Conservation (phyloP, 2,888 invertebrate species). For the Griposia aprilina region DNA sequence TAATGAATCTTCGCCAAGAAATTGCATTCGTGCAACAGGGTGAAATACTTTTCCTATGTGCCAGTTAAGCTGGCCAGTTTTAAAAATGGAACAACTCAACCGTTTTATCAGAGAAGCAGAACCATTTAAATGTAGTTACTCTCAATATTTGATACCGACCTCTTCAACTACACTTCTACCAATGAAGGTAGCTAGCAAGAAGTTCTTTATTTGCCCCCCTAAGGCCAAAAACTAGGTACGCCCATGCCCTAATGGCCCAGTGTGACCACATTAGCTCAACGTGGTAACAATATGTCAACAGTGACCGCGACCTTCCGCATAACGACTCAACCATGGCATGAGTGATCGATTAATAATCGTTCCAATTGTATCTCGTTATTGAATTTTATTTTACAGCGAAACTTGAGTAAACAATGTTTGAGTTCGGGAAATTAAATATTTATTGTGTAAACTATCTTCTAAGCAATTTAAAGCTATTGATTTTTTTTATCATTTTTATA, state of each 20-base stretch:
- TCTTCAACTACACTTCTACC: background rate
- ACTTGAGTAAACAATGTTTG: background rate
- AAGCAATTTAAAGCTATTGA: slow-evolving; percentile 3
- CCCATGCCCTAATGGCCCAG: too few species aligned
- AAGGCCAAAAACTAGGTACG: background rate
- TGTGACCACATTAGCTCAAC: slow-evolving; percentile 13
- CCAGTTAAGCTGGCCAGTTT: background rate
- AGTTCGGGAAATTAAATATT: background rate
- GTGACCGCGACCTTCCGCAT: slow-evolving; percentile 1
- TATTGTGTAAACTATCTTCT: background rate
- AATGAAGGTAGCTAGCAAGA: background rate
- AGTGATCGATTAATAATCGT: slow-evolving; percentile 15
- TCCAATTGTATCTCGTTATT: slow-evolving; percentile 12
- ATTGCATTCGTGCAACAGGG: background rate
- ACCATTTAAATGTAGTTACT: background rate
- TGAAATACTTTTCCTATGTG: background rate
- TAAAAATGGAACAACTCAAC: background rate
- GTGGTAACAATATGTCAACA: slow-evolving; percentile 18
- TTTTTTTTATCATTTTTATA: background rate
- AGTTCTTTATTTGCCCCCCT: background rate
- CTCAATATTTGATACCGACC: background rate
- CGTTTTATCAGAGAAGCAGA: background rate
- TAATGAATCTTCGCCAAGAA: background rate
- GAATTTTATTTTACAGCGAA: slow-evolving; percentile 16
- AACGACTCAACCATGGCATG: slow-evolving; percentile 2